A percentile compares a stretch with the other conserved stretches of the same genome.
Evolutionary conservation across 2,797 vertebrate genomes (phyloP).

Genomic region (Schizothorax lantsangensis): DNA sequence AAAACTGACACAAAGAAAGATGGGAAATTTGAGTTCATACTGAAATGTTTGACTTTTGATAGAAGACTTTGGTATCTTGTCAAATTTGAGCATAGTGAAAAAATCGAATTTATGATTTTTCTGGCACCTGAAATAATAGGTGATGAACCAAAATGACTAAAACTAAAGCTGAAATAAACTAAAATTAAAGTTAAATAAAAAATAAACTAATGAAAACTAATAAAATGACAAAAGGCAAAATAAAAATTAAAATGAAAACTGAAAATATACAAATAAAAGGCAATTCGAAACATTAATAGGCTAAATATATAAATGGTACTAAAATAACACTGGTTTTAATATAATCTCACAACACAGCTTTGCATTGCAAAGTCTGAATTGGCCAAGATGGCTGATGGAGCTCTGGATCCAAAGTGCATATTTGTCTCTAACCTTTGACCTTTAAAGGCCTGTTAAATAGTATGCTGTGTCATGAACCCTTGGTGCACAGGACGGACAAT

Average conservation of each 20-base stretch:
- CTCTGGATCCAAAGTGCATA: constrained; percentile 13
- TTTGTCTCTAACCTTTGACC: constrained; percentile 21
- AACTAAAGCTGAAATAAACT: background rate
- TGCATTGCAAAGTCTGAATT: background rate
- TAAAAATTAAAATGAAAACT: background rate
- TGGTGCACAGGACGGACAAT: background rate
- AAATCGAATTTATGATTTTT: no score
- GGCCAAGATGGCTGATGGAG: background rate
- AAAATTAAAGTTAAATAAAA: background rate
- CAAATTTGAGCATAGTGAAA: background rate
- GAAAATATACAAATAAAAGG: background rate
- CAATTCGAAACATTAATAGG: background rate
- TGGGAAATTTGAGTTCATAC: background rate
- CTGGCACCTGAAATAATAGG: no score
- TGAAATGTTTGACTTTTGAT: background rate
- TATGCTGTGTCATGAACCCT: background rate
- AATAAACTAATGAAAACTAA: background rate
- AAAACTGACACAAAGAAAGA: background rate
- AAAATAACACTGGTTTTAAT: background rate
- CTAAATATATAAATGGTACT: background rate
- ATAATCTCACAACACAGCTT: background rate
- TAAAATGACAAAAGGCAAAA: background rate
- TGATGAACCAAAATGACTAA: background rate
- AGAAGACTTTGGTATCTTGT: background rate
- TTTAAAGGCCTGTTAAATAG: constrained; percentile 11